Conservation (phyloP, 2,113 vertebrate species). For the Egretta garzetta region DNA sequence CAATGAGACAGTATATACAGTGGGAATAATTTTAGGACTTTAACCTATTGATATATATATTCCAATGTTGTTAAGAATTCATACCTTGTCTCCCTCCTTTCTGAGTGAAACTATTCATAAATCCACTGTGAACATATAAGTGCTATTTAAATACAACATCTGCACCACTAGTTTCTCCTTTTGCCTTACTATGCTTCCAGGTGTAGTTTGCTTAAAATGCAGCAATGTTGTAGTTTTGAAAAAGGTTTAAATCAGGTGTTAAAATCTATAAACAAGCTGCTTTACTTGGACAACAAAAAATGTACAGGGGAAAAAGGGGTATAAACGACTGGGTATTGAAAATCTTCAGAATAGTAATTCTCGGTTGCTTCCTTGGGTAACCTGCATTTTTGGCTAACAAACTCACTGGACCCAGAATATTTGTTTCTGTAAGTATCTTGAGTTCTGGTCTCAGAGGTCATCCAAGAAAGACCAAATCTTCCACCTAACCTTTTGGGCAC, state of each 20-base stretch:
- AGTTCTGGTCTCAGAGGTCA: background rate
- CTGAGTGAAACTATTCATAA: background rate
- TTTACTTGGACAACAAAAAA: background rate
- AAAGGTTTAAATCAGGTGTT: background rate
- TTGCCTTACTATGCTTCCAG: background rate
- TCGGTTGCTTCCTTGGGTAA: background rate
- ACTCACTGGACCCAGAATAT: background rate
- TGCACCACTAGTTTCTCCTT: background rate
- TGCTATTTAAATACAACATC: background rate
- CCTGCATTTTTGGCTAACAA: background rate
- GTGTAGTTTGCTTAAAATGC: background rate
- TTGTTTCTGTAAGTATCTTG: fast-evolving
- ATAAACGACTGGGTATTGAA: background rate
- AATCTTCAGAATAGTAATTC: background rate
- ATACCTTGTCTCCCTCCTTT: background rate
- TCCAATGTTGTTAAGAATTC: background rate
- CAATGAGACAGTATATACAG: background rate
- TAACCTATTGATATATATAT: background rate
- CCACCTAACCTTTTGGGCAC: background rate
- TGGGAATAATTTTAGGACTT: background rate
- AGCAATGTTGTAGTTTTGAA: background rate
- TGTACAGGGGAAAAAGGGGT: background rate
- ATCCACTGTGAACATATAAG: background rate
- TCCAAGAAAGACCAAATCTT: background rate
- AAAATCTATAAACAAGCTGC: background rate